These are phyloP conservation scores for Peromyscus eremicus DNA, from an alignment of 2,797 vertebrate genomes.

Conservation along the genomic window DNA sequence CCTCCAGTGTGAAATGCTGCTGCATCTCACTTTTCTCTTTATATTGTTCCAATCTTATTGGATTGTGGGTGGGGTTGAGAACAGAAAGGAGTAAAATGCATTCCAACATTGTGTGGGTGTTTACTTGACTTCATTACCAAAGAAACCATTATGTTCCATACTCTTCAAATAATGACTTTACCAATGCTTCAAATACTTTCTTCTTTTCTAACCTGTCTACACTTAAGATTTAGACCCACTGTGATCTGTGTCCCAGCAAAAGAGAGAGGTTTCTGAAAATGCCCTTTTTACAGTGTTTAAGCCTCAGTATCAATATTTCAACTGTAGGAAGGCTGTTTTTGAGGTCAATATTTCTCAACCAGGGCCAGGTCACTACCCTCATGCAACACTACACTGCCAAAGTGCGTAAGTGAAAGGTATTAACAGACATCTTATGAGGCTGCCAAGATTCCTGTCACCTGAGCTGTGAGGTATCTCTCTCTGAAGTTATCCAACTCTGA, in stretches of 20 bases:
- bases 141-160: constrained; percentile 89
- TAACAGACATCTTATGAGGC: constrained; percentile 78
- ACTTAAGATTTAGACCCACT: constrained; percentile 87
- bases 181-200: constrained; percentile 86
- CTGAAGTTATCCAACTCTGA: constrained; percentile 59
- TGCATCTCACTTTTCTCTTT: constrained; percentile 79
- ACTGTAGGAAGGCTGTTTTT: constrained; percentile 75
- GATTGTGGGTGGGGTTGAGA: constrained; percentile 76
- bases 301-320: constrained; percentile 60
- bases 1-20: constrained; percentile 70
- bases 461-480: constrained; percentile 67
- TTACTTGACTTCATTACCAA: constrained; percentile 87
- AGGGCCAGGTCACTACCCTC: constrained; percentile 72
- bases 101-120: constrained; percentile 88
- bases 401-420: constrained; percentile 81
- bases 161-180: constrained; percentile 87
- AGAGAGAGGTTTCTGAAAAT: constrained; percentile 79
- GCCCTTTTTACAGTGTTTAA: constrained; percentile 78
- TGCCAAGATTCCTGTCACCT: constrained; percentile 83
- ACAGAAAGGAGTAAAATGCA: constrained; percentile 85
- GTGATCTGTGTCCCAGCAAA: constrained; percentile 85
- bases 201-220: constrained; percentile 83
- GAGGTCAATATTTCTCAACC: constrained; percentile 74
- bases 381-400: constrained; percentile 81
- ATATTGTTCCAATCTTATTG: constrained; percentile 85